Conservation (phyloP, 1,140 invertebrate species). For the Aphelinus atriplicis region DNA sequence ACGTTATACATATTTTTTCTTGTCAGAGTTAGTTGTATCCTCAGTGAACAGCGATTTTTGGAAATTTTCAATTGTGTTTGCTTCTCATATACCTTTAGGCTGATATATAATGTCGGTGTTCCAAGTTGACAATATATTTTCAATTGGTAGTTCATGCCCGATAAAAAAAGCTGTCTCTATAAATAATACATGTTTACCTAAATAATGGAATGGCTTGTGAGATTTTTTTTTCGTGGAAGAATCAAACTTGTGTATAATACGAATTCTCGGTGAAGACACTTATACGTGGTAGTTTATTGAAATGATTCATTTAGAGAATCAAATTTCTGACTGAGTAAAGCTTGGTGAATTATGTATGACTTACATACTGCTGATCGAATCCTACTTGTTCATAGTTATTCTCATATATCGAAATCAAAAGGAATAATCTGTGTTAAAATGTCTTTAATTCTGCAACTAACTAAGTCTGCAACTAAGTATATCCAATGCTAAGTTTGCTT, state of each 20-base stretch:
- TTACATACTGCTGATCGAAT: too few relatives aligned
- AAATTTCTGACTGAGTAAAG: too few relatives aligned
- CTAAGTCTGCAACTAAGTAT: too few relatives aligned
- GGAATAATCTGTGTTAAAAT: too few relatives aligned
- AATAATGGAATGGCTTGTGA: conserved; percentile 48
- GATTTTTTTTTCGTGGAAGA: conserved; percentile 26
- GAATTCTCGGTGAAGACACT: too few relatives aligned
- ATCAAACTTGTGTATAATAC: not conserved
- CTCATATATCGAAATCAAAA: too few relatives aligned
- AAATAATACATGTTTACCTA: conserved; percentile 27
- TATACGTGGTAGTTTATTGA: too few relatives aligned
- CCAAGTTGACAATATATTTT: conserved; percentile 16
- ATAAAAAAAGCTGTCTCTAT: not conserved
- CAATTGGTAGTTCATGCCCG: conserved; percentile 10
- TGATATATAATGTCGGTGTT: not conserved
- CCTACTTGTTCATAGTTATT: too few relatives aligned
- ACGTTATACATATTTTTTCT: not conserved
- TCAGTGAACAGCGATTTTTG: conserved; percentile 19
- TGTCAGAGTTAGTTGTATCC: not conserved
- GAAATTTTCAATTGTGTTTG: conserved; percentile 8
- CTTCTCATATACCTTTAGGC: not conserved
- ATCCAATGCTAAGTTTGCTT: too few relatives aligned
- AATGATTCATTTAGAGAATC: too few relatives aligned
- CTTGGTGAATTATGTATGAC: too few relatives aligned
- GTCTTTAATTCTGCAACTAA: too few relatives aligned